Conservation (phyloP, 2,888 invertebrate species). For the Coleophora flavipennella region DNA sequence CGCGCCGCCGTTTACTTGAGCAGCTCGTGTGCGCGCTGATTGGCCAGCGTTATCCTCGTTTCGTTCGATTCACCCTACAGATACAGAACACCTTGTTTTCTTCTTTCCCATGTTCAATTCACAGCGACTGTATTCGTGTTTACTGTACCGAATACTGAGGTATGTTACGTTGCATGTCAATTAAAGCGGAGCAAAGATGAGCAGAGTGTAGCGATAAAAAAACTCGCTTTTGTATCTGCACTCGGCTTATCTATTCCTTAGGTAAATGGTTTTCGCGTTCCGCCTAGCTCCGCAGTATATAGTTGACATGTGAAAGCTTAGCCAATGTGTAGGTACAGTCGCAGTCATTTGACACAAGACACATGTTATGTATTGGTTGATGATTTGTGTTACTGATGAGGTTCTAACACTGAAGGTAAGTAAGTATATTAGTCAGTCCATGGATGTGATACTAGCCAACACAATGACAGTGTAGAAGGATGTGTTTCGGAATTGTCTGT, state of each 20-base stretch:
- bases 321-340: conserved; percentile 23
- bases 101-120: conserved; percentile 37
- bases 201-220: too few species aligned
- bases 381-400: conserved; percentile 49
- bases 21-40: conserved; percentile 96
- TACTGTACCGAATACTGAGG: too few species aligned
- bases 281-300: too few species aligned
- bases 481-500: conserved; percentile 30
- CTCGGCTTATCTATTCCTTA: too few species aligned
- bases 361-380: conserved; percentile 40
- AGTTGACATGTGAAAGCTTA: not conserved
- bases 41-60: conserved; percentile 96
- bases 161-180: too few species aligned
- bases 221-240: too few species aligned
- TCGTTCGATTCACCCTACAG: conserved; percentile 88
- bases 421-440: conserved; percentile 36
- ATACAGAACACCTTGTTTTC: conserved; percentile 50
- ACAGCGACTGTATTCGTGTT: conserved; percentile 35
- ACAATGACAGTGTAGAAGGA: conserved; percentile 37
- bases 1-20: conserved; percentile 82
- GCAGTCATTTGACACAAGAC: conserved; percentile 36
- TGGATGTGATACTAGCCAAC: conserved; percentile 36
- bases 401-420: conserved; percentile 30
- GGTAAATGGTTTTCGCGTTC: too few species aligned
- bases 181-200: too few species aligned